phyloP scores from a whole-genome alignment of 2,888 invertebrate genomes.

The Laspeyria flexula region DNA sequence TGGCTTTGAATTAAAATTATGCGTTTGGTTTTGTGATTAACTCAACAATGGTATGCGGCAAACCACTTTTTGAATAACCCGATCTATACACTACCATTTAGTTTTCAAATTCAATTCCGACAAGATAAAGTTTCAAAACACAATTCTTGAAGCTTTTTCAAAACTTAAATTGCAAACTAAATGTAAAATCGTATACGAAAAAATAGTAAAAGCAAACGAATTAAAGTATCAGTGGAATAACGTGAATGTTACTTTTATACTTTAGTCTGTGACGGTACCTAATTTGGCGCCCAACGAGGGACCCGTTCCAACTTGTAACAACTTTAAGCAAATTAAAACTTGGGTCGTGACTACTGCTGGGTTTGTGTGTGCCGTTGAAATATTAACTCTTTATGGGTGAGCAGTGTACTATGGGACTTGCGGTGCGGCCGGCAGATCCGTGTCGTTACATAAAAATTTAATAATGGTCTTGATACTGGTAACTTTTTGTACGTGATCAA shows the following conservation, averaged over 20 bases:
- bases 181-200: constrained; percentile 60
- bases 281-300: constrained; percentile 82
- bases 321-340: constrained; percentile 86
- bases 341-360: constrained; percentile 78
- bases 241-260: constrained; percentile 60
- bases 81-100: background rate
- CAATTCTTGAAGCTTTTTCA: constrained; percentile 15
- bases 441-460: constrained; percentile 77
- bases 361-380: constrained; percentile 79
- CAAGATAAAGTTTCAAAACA: constrained; percentile 19
- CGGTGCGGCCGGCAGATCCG: constrained; percentile 61
- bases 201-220: constrained; percentile 67
- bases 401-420: constrained; percentile 73
- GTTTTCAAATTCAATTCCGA: background rate
- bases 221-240: constrained; percentile 79
- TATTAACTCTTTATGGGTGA: constrained; percentile 83
- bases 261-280: constrained; percentile 68
- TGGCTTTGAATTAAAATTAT: constrained; percentile 33
- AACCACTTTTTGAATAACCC: background rate
- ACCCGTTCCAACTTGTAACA: constrained; percentile 83
- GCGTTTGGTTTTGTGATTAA: constrained; percentile 30
- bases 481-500: constrained; percentile 66
- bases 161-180: constrained; percentile 59
- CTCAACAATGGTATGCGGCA: background rate
- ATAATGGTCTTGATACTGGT: constrained; percentile 64